phyloP scores from a whole-genome alignment of 2,113 vertebrate genomes.

The Danionella cerebrum region DNA sequence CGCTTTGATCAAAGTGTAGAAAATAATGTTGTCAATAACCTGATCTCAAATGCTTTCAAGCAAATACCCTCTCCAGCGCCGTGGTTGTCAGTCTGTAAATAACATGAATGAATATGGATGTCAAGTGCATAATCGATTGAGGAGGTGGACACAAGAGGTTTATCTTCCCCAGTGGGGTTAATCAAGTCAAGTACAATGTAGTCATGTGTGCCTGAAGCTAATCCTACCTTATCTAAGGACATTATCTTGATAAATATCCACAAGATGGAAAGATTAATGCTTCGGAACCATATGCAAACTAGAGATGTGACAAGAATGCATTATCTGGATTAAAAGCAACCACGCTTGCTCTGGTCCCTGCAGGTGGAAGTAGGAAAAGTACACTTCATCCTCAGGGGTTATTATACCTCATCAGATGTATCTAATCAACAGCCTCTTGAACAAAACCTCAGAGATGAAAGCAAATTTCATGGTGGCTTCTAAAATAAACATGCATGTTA shows the following conservation, averaged over 20 bases:
- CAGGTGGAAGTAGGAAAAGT: neutral
- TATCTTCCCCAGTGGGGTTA: slow-evolving; percentile 22
- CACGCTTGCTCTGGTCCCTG: neutral
- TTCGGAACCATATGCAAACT: slow-evolving; percentile 7
- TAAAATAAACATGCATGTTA: neutral
- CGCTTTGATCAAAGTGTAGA: neutral
- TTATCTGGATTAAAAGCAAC: neutral
- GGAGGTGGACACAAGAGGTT: slow-evolving; percentile 19
- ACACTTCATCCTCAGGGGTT: neutral
- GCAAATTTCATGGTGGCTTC: neutral
- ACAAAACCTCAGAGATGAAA: neutral
- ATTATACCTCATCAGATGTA: neutral
- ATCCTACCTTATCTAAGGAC: slow-evolving; percentile 31
- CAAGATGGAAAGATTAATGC: slow-evolving; percentile 11
- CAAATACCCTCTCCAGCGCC: neutral
- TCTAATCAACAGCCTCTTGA: neutral
- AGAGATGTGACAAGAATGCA: neutral
- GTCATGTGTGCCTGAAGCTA: slow-evolving; percentile 19
- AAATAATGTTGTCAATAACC: neutral
- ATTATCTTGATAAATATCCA: slow-evolving; percentile 19
- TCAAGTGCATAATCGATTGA: slow-evolving; percentile 24
- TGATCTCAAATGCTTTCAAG: neutral
- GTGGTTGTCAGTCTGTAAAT: slow-evolving; percentile 16
- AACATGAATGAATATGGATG: slow-evolving; percentile 19
- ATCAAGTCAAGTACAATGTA: slow-evolving; percentile 28